phyloP scores from a whole-genome alignment of 2,888 invertebrate species.

The Bruchidius siliquastri region DNA sequence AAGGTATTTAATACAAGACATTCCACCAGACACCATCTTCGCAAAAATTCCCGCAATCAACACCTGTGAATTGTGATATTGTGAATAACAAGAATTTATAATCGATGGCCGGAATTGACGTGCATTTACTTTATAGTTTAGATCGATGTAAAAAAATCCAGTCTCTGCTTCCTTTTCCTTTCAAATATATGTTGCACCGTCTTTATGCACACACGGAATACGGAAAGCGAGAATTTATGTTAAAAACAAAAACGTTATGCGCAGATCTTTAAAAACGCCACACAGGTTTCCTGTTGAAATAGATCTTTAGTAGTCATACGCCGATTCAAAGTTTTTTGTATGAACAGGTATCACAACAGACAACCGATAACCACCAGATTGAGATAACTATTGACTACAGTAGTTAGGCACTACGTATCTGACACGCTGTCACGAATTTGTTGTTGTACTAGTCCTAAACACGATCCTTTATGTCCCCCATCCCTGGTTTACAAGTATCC shows the following conservation, averaged over 20 bases:
- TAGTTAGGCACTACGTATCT: too few relatives aligned
- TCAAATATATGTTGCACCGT: background rate
- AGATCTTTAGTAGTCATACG: too few relatives aligned
- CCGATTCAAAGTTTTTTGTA: too few relatives aligned
- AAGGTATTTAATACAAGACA: conserved; percentile 85
- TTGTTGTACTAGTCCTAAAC: too few relatives aligned
- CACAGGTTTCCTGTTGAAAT: background rate
- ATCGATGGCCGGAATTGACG: conserved; percentile 4
- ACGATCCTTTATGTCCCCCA: too few relatives aligned
- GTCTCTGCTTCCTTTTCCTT: background rate
- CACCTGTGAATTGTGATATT: too few relatives aligned
- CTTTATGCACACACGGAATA: background rate
- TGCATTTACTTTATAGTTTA: background rate
- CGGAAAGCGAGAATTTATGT: background rate
- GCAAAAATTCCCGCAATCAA: conserved; percentile 1
- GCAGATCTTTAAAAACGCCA: background rate
- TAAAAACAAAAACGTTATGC: background rate
- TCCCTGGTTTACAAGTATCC: too few relatives aligned
- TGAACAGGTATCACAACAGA: too few relatives aligned
- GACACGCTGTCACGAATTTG: too few relatives aligned
- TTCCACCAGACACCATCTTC: conserved; percentile 73
- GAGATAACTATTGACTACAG: too few relatives aligned
- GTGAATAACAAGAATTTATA: conserved; percentile 6
- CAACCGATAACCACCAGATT: too few relatives aligned
- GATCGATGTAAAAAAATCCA: background rate